phyloP scores from a whole-genome alignment of 2,113 vertebrate species.

The Stegostoma tigrinum region DNA sequence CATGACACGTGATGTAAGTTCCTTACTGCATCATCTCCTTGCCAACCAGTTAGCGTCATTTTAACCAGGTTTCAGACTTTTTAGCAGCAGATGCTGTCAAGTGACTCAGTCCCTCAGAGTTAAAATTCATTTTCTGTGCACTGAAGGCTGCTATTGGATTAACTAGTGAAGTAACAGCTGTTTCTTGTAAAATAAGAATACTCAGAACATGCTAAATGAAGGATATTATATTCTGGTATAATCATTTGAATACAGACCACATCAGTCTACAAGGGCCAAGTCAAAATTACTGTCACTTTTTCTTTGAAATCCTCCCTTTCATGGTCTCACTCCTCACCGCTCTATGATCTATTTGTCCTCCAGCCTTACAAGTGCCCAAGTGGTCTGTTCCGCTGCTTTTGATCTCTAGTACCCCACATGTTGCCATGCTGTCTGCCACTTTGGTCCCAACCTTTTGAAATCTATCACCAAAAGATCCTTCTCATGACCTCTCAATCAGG shows the following conservation, averaged over 20 bases:
- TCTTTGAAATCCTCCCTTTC: not conserved
- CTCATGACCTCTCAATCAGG: not conserved
- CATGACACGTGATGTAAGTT: not conserved
- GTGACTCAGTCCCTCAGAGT: not conserved
- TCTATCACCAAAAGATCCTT: not conserved
- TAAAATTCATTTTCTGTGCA: not conserved
- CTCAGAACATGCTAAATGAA: not conserved
- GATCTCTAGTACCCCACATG: not conserved
- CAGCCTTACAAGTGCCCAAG: not conserved
- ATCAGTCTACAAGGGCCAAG: not conserved
- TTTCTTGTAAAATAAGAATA: not conserved
- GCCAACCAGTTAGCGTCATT: not conserved
- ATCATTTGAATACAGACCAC: not conserved
- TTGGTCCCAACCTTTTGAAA: not conserved
- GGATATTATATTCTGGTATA: not conserved
- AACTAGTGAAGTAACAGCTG: not conserved
- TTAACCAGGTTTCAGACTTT: not conserved
- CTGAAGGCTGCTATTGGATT: not conserved
- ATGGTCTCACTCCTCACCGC: not conserved
- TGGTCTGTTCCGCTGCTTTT: not conserved
- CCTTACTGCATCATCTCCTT: not conserved
- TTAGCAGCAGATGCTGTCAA: not conserved
- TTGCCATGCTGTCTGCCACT: not conserved
- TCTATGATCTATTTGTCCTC: not conserved
- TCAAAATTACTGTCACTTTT: not conserved